Percentiles rank a stretch among this genome's conserved stretches.
Evolutionary conservation across 2,113 vertebrate genomes (phyloP).

Genomic region (Calyptommatus sinebrachiatus): DNA sequence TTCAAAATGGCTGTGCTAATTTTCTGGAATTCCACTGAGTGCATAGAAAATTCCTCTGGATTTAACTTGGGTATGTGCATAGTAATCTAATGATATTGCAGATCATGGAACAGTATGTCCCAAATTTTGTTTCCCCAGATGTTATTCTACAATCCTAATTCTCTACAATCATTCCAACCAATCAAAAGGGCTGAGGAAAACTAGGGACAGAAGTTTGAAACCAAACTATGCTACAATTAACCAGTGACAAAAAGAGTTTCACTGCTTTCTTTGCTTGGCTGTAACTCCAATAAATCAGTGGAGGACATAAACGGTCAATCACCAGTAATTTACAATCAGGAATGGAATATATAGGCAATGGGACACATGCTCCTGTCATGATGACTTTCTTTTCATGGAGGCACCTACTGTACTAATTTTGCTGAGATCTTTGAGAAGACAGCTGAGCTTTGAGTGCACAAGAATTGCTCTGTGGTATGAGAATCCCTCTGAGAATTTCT

Average conservation of each 20-base stretch:
- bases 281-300: background rate
- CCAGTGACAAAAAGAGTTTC: background rate
- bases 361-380: background rate
- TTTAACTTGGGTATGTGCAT: background rate
- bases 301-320: background rate
- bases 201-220: no score
- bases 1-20: background rate
- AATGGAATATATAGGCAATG: background rate
- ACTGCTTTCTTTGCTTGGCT: background rate
- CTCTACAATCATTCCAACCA: background rate
- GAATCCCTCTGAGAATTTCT: no score
- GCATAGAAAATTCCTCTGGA: background rate
- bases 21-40: background rate
- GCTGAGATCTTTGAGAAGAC: background rate
- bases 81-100: background rate
- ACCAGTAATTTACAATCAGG: background rate
- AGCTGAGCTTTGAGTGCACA: background rate
- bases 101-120: background rate
- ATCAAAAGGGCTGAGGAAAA: background rate
- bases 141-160: no score
- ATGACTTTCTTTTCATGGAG: background rate
- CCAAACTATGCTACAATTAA: background rate
- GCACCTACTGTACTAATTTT: background rate
- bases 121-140: no score
- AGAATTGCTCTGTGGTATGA: no score